These are phyloP conservation scores for Euphysa ruthae DNA, from an alignment of 30 jellyfish, hydroid and myxozoan genomes.

Conservation along the genomic window DNA sequence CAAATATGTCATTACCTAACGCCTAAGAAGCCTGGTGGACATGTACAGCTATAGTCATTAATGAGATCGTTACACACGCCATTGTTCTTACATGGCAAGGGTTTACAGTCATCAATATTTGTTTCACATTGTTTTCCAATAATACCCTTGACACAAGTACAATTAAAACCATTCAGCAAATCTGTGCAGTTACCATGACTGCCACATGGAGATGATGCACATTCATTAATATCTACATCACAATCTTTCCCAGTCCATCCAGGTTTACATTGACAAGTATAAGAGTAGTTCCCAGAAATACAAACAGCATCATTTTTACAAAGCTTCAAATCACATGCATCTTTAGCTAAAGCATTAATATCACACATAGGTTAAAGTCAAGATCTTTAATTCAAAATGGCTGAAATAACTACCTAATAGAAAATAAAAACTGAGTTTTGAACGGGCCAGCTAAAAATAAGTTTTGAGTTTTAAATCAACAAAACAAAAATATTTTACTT, in stretches of 20 bases:
- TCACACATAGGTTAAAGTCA: no score
- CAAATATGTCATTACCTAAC: no score
- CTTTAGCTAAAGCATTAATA: conserved; percentile 38
- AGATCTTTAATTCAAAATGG: no score
- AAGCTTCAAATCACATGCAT: conserved; percentile 61
- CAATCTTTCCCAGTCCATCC: conserved; percentile 87
- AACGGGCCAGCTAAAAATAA: no score
- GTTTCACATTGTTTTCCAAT: conserved; percentile 43
- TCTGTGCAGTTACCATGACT: conserved; percentile 47
- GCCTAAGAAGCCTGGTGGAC: conserved; percentile 22
- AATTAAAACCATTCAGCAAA: conserved; percentile 35
- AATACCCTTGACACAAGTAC: conserved; percentile 50
- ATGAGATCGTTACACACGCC: conserved; percentile 69
- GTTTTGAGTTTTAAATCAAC: no score
- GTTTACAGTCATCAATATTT: conserved; percentile 59
- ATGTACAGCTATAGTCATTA: conserved; percentile 32
- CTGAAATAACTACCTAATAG: no score
- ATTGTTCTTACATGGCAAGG: conserved; percentile 52
- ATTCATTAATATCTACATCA: conserved; percentile 68
- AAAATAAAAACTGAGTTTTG: no score
- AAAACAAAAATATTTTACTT: no score
- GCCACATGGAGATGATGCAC: conserved; percentile 59
- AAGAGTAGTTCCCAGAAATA: conserved; percentile 45
- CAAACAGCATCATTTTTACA: conserved; percentile 84
- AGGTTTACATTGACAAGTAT: conserved; percentile 55